These are phyloP conservation scores for Sternarchorhynchus goeldii DNA, from an alignment of 2,797 vertebrate genomes.

Conservation along the genomic window DNA sequence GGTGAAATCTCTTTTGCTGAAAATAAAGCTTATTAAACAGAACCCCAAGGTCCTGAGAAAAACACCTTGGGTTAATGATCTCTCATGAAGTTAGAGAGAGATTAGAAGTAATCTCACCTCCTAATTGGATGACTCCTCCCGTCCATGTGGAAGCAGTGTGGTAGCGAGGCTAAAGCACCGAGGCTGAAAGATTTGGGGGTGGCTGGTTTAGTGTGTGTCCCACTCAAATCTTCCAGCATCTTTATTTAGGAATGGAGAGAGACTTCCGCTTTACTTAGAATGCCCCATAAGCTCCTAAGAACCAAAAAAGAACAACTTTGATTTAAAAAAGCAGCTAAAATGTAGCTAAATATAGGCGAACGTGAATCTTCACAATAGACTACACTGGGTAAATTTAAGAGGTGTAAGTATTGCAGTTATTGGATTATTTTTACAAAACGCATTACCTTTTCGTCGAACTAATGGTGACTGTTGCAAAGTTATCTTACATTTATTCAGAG, in stretches of 20 bases:
- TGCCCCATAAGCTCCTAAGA: slow-evolving; percentile 29
- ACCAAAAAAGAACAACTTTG: not conserved
- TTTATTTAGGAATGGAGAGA: slow-evolving; percentile 53
- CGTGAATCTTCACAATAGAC: no score
- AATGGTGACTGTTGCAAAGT: not conserved
- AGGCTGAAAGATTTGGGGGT: slow-evolving; percentile 77
- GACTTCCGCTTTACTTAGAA: slow-evolving; percentile 49
- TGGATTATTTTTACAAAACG: not conserved
- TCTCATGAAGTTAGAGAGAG: not conserved
- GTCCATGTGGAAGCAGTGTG: slow-evolving; percentile 76
- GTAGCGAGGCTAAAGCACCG: slow-evolving; percentile 75
- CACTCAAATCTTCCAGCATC: slow-evolving; percentile 79
- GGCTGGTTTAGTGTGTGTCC: slow-evolving; percentile 72
- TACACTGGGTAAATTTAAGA: no score
- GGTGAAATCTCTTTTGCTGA: not conserved
- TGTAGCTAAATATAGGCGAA: no score
- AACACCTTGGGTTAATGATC: not conserved
- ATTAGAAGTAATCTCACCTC: slow-evolving; percentile 65
- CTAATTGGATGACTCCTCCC: slow-evolving; percentile 77
- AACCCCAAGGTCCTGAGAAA: not conserved
- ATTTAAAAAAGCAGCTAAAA: not conserved
- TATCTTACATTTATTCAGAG: no score
- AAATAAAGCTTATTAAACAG: not conserved
- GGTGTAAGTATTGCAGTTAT: not conserved
- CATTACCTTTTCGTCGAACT: not conserved